Percentiles rank a stretch among this genome's conserved stretches.
Conservation (phyloP, 1,140 invertebrate species). For the Melipona quadrifasciata region DNA sequence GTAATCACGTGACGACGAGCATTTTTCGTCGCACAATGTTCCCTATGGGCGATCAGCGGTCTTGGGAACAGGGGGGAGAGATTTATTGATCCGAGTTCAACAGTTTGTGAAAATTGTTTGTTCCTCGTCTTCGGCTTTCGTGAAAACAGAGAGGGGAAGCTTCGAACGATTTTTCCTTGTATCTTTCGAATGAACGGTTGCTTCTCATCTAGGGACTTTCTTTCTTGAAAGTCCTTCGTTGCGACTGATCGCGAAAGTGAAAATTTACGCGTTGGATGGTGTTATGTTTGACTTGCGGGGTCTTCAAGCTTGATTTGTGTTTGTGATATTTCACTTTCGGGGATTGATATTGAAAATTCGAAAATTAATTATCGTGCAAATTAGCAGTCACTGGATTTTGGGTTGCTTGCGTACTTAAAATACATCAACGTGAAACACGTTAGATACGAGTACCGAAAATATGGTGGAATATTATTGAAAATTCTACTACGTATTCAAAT, state of each 20-base stretch:
- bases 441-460: no score
- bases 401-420: no score
- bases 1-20: conserved; percentile 9
- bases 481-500: not conserved
- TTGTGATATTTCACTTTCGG: no score
- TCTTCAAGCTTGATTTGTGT: no score
- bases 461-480: not conserved
- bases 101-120: not conserved
- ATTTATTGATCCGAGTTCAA: not conserved
- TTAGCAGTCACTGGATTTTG: no score
- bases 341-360: no score
- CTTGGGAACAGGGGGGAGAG: no score
- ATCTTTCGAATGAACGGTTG: not conserved
- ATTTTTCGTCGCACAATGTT: not conserved
- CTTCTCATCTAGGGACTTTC: not conserved
- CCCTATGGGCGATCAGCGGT: not conserved
- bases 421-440: no score
- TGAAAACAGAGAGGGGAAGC: no score
- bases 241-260: no score
- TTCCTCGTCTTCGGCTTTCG: not conserved
- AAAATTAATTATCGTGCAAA: no score
- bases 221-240: not conserved
- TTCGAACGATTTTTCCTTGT: not conserved
- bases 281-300: no score
- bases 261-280: not conserved